Percentiles rank a stretch among this genome's conserved stretches.
These are phyloP conservation scores for Vipera ursinii DNA, from an alignment of 2,797 vertebrate genomes.

Conservation along the genomic window DNA sequence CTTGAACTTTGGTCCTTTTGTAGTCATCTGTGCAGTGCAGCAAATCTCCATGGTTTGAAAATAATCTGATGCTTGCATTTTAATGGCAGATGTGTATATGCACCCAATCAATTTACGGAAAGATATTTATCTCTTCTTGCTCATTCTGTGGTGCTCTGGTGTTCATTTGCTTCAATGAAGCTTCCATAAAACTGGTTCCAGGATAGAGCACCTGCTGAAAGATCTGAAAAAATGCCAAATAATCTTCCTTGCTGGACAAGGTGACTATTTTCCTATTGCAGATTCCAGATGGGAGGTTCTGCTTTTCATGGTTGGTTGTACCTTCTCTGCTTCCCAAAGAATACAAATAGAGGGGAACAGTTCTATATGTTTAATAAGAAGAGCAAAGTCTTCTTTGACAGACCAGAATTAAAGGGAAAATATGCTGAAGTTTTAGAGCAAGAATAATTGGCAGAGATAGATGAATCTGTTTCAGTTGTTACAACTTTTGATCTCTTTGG, in stretches of 20 bases:
- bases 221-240: constrained; percentile 46
- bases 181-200: constrained; percentile 34
- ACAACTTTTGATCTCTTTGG: background rate
- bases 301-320: constrained; percentile 46
- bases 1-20: background rate
- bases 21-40: background rate
- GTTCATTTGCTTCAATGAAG: constrained; percentile 43
- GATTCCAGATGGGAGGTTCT: constrained; percentile 47
- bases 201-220: constrained; percentile 54
- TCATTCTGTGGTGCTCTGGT: constrained; percentile 37
- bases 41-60: background rate
- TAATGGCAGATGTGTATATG: constrained; percentile 11
- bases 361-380: constrained; percentile 31
- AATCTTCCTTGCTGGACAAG: constrained; percentile 29
- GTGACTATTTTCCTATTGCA: constrained; percentile 53
- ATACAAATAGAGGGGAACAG: constrained; percentile 41
- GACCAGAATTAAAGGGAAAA: constrained; percentile 29
- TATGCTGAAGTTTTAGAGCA: background rate
- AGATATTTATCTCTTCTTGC: background rate
- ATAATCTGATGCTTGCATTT: constrained; percentile 23
- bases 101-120: constrained; percentile 10
- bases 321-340: constrained; percentile 30
- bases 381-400: constrained; percentile 26
- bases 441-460: background rate
- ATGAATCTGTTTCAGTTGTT: background rate